Base-by-base conservation (phyloP, 1,140 invertebrate species). In the Drosophila orena region DNA sequence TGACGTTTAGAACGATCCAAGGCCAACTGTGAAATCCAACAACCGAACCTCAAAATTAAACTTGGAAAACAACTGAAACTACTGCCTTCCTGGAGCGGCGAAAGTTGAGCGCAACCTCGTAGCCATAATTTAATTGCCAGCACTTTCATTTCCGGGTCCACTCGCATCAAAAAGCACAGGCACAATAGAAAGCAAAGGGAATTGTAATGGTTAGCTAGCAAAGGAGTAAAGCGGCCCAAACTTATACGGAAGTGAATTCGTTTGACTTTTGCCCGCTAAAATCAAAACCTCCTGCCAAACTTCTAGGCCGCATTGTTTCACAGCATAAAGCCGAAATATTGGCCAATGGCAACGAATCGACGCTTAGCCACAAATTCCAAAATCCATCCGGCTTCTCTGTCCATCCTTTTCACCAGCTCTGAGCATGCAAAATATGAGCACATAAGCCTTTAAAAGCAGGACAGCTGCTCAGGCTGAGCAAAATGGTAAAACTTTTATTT, bases 101-200 rank as follows among this genome's bases (percentile, higher is more conserved):
- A n/a, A n/a, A n/a, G n/a, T n/a, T n/a, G n/a, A n/a, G n/a, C n/a
- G n/a, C n/a, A 80, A 79, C 72, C 76, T 76, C 57, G 75, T 79
- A 60, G 57, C 55, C 77, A 79, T 80, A 80, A 80, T 71, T 80
- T 71, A 80, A 80, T 80, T 80, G 77, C 42, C 57, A 80, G 66
- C 59, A 80, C 71, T 80, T 80, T 80, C 64, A 75, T 75, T 80
- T 76, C 71, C 64, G 77, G 38, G 58, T 60, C 65, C 56, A 44
- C 61, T 47, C 65, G 65, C 77, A 75, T 58, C 77, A 79, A 17
- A 30, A 64, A 35, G 66, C 56, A 73, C 27, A 62, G n/a, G 40
- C 38, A 42, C 55, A 30, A 15, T 34, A 24, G 64, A 55, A 68
- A 64, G 46, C 47, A 15, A 5, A n/a, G 17, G 10, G 20, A 30